phyloP scores from a whole-genome alignment of 1,140 invertebrate genomes.

The Grapholita molesta region DNA sequence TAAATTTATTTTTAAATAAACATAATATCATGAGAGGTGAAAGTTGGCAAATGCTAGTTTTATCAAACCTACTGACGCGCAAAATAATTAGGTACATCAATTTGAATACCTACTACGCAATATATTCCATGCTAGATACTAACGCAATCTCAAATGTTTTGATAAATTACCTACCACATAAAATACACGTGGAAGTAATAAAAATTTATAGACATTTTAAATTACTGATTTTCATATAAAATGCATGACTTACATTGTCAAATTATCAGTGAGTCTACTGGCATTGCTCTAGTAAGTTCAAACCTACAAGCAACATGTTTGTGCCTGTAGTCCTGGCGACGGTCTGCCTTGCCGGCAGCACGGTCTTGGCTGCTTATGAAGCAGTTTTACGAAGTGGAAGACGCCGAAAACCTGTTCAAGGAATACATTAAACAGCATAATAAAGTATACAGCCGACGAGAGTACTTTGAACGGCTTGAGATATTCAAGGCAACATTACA shows the following conservation, averaged over 20 bases:
- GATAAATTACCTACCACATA: too few relatives aligned
- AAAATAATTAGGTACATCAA: too few relatives aligned
- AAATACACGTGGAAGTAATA: not conserved
- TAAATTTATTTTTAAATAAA: too few relatives aligned
- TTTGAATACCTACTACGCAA: too few relatives aligned
- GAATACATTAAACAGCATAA: not conserved
- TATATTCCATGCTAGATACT: too few relatives aligned
- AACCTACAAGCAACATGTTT: not conserved
- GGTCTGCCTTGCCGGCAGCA: not conserved
- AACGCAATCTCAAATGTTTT: too few relatives aligned
- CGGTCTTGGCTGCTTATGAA: not conserved
- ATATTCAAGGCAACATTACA: not conserved
- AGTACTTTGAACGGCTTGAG: not conserved
- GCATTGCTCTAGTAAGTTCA: not conserved
- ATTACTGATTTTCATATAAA: not conserved
- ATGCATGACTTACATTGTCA: not conserved
- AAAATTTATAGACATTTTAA: not conserved
- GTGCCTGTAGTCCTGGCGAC: not conserved
- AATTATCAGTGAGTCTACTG: not conserved
- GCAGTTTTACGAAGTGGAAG: not conserved
- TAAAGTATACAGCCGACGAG: not conserved
- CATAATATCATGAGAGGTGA: too few relatives aligned
- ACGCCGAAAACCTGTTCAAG: not conserved
- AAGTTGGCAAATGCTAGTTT: too few relatives aligned
- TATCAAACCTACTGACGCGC: too few relatives aligned